A percentile compares a stretch with the other conserved stretches of the same genome.
These are phyloP conservation scores for Volucella bombylans DNA, from an alignment of 2,888 invertebrate species.

Conservation along the genomic window DNA sequence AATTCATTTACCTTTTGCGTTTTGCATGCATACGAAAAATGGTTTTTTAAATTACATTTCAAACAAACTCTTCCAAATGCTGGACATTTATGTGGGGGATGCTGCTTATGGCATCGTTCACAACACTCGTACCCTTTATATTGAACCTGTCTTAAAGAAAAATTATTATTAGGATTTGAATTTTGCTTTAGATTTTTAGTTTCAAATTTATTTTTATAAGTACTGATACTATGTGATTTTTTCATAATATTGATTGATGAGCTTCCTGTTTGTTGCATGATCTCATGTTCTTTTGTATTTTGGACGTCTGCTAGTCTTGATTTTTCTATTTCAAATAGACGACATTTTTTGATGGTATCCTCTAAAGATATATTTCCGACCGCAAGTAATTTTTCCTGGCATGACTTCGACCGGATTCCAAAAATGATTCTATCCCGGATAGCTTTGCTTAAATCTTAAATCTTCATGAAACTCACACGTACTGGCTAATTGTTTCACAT, in stretches of 20 bases:
- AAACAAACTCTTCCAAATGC: conserved; percentile 23
- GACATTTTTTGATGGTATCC: too few relatives aligned
- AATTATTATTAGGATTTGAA: conserved; percentile 9
- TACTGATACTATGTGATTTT: conserved; percentile 13
- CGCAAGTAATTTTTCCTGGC: too few relatives aligned
- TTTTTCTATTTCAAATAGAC: too few relatives aligned
- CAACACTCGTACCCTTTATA: conserved; percentile 22
- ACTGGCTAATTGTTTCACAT: conserved; percentile 23
- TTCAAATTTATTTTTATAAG: conserved; percentile 18
- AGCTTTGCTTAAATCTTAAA: conserved; percentile 2
- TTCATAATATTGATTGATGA: conserved; percentile 23
- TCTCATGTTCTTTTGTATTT: background rate
- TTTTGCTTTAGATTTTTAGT: conserved; percentile 8
- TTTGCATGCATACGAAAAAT: conserved; percentile 1
- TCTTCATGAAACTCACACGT: conserved; percentile 17
- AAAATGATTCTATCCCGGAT: conserved; percentile 22
- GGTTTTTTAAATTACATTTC: conserved; percentile 12
- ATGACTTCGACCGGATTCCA: conserved; percentile 8
- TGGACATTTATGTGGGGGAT: conserved; percentile 7
- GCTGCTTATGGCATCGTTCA: background rate
- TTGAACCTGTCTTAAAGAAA: conserved; percentile 20
- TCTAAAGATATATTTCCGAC: too few relatives aligned
- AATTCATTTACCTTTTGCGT: conserved; percentile 17
- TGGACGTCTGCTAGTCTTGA: too few relatives aligned
- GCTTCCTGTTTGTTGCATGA: background rate